These are phyloP conservation scores for Ormyrus pomaceus DNA, from an alignment of 2,888 invertebrate species.

Conservation along the genomic window DNA sequence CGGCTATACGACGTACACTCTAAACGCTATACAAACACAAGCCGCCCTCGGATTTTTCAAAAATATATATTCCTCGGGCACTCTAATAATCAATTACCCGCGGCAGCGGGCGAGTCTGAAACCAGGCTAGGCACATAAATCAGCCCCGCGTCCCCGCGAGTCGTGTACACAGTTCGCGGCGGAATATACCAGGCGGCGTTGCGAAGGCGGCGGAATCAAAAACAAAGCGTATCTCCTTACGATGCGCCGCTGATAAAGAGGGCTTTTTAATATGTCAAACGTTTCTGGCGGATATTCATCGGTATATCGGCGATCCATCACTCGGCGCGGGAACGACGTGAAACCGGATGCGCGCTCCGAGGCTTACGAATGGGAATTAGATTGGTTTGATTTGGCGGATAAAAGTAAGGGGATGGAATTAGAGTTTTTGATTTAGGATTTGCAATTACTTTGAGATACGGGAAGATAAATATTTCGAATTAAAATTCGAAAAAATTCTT, in stretches of 20 bases:
- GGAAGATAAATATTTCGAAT: no score
- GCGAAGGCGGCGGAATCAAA: slow-evolving; percentile 9
- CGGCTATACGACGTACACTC: no score
- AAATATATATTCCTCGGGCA: no score
- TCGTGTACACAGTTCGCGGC: background rate
- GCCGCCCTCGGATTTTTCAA: no score
- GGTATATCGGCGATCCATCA: slow-evolving; percentile 67
- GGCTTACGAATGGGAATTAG: background rate
- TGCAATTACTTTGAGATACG: no score
- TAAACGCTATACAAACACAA: no score
- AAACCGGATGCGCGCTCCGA: slow-evolving; percentile 63
- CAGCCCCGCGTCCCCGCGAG: background rate
- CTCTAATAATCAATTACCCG: no score
- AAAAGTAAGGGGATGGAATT: no score
- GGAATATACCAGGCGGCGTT: background rate
- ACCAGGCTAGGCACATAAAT: slow-evolving; percentile 15
- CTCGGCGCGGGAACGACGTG: slow-evolving; percentile 60
- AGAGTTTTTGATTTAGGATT: no score
- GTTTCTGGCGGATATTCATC: slow-evolving; percentile 68
- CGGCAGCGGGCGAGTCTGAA: background rate
- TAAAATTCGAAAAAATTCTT: no score
- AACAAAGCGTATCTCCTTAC: slow-evolving; percentile 51
- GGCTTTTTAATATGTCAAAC: slow-evolving; percentile 69
- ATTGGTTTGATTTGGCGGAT: no score
- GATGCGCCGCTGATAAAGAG: slow-evolving; percentile 50